phyloP scores from a whole-genome alignment of 2,888 invertebrate genomes.

The Clepsis dumicolana region DNA sequence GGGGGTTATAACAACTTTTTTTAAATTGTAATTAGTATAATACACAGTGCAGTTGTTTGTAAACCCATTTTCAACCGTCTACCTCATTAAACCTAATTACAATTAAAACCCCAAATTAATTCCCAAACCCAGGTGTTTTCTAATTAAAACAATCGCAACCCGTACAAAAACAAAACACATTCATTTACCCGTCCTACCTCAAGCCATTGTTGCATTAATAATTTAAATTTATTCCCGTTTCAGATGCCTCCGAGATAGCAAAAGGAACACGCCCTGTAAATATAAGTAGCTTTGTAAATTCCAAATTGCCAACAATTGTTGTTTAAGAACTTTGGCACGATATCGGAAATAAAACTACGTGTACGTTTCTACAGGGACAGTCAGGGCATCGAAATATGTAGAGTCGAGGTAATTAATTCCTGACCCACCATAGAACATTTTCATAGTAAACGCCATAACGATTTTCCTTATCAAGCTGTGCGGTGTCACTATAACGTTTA shows the following conservation, averaged over 20 bases:
- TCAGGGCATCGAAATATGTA: too few relatives aligned
- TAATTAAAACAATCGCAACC: constrained; percentile 22
- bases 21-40: too few relatives aligned
- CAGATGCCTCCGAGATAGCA: constrained; percentile 82
- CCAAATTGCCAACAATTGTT: constrained; percentile 51
- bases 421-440: too few relatives aligned
- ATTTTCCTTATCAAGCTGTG: too few relatives aligned
- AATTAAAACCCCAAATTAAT: background rate
- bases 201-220: constrained; percentile 42
- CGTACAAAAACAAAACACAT: constrained; percentile 9
- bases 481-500: too few relatives aligned
- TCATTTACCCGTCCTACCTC: constrained; percentile 16
- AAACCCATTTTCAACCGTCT: too few relatives aligned
- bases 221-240: constrained; percentile 51
- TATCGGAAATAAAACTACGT: background rate
- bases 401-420: too few relatives aligned
- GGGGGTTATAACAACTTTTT: too few relatives aligned
- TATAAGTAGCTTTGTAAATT: constrained; percentile 60
- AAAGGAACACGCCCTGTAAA: constrained; percentile 56
- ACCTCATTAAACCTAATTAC: background rate
- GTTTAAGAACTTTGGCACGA: constrained; percentile 30
- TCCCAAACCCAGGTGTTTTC: background rate
- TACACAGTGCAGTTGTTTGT: too few relatives aligned
- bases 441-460: too few relatives aligned
- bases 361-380: too few relatives aligned